phyloP scores from a whole-genome alignment of 2,888 invertebrate genomes.

The Drosophila kanekoi region DNA sequence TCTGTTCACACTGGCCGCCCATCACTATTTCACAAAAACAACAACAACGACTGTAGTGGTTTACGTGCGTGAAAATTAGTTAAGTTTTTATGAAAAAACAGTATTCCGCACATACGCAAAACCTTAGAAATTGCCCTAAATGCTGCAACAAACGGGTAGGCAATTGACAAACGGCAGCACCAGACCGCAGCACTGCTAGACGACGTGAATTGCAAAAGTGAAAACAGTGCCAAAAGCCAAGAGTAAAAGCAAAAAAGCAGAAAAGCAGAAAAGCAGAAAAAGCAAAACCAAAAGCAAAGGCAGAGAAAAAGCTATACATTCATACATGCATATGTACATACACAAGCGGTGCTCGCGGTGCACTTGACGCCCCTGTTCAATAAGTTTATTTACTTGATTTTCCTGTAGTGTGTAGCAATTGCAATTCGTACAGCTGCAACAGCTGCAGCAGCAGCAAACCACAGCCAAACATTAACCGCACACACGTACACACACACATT shows the following conservation, averaged over 20 bases:
- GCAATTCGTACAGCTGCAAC: constrained; percentile 21
- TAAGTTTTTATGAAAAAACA: constrained; percentile 65
- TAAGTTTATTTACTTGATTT: constrained; percentile 61
- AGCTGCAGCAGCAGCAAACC: constrained; percentile 26
- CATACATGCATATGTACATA: constrained; percentile 38
- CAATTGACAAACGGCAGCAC: constrained; percentile 27
- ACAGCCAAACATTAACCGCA: constrained; percentile 36
- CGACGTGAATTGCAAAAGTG: constrained; percentile 59
- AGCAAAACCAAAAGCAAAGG: constrained; percentile 26
- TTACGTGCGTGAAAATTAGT: constrained; percentile 78
- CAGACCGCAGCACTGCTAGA: constrained; percentile 30
- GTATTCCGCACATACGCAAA: constrained; percentile 36
- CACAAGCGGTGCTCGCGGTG: constrained; percentile 54
- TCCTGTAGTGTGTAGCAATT: constrained; percentile 38
- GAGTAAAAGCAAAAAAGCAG: constrained; percentile 37
- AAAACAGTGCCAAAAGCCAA: constrained; percentile 67
- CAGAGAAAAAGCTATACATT: constrained; percentile 37
- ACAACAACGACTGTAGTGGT: constrained; percentile 64
- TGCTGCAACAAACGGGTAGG: constrained; percentile 50
- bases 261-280: constrained; percentile 22
- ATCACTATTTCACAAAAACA: constrained; percentile 51
- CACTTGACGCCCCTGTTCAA: constrained; percentile 57
- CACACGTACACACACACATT: constrained; percentile 8
- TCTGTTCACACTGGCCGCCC: constrained; percentile 34
- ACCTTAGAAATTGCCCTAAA: constrained; percentile 40